Evolutionary conservation across 2,888 invertebrate species (phyloP), one percentile per base, ranked within the genome.

Genomic region (Metacarcinus magister): DNA sequence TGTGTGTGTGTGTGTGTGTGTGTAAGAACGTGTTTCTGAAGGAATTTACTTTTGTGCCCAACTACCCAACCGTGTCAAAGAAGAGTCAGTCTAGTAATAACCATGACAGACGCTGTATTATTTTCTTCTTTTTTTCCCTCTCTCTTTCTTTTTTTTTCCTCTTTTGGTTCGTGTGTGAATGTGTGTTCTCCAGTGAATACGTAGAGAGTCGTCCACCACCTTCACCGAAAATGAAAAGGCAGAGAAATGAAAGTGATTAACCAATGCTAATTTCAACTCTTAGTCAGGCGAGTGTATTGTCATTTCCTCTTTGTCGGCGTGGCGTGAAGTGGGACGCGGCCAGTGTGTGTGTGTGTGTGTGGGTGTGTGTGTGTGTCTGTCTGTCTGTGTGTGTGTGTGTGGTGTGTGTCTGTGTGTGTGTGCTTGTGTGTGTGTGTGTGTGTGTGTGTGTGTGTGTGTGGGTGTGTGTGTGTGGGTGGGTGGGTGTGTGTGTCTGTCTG

Each of bases 1-100:
- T 67, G 67, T 67, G 67, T 67, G 67, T 67, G 67, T 67, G 67
- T 67, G 23, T 67, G 67, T 67, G n/a, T 67, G 67, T 67, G 67
- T 67, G 67, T 5, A 67, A 67, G 67, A 67, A 67, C 67, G 67
- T 67, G 67, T 67, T 67, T 67, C 67, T 67, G 67, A 23, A 67
- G 67, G 67, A 67, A 67, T 67, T 67, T 67, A 67, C 67, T 67
- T 67, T 67, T 67, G 67, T 67, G 67, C 4, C 67, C 67, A n/a
- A 67, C 67, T 67, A 67, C 23, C 67, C 67, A 67, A 67, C 23
- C 67, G 67, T 67, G n/a, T 67, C 67, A 67, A 67, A 67, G 67
- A 23, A 67, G 67, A 5, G 67, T 67, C 67, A n/a, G n/a, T n/a
- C n/a, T 19, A 67, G 67, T 67, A 67, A 67, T 67, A 67, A 67